A percentile compares a stretch with the other conserved stretches of the same genome.
These are phyloP conservation scores for Tenthredo notha DNA, from an alignment of 2,888 invertebrate species.

Conservation along the genomic window DNA sequence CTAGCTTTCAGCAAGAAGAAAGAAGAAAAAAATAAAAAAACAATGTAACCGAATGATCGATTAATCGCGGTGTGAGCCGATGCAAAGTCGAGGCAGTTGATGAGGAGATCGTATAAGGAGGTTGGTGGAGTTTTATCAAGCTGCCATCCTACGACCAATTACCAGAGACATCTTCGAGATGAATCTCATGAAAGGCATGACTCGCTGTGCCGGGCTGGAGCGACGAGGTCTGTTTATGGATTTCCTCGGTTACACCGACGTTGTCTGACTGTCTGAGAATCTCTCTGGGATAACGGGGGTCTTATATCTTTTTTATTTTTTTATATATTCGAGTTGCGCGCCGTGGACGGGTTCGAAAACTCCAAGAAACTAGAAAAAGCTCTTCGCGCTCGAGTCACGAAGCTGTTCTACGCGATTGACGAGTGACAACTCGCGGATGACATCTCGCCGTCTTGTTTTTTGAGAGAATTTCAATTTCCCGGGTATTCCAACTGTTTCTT, in stretches of 20 bases:
- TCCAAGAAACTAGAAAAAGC: conserved; percentile 52
- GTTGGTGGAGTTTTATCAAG: conserved; percentile 40
- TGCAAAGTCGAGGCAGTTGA: conserved; percentile 25
- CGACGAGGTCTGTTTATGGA: conserved; percentile 56
- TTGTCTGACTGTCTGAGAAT: conserved; percentile 59
- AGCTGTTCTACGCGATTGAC: conserved; percentile 34
- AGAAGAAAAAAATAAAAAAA: not conserved
- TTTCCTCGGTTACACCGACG: conserved; percentile 54
- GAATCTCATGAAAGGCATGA: conserved; percentile 43
- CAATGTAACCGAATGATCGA: not conserved
- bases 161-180: conserved; percentile 49
- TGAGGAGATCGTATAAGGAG: conserved; percentile 38
- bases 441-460: conserved; percentile 38
- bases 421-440: conserved; percentile 46
- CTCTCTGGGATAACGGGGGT: conserved; percentile 62
- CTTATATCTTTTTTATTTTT: conserved; percentile 53
- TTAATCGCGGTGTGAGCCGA: not conserved
- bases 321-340: conserved; percentile 36
- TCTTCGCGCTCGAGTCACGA: not conserved
- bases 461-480: conserved; percentile 12
- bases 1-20: not conserved
- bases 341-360: conserved; percentile 50
- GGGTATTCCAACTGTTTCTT: conserved; percentile 17
- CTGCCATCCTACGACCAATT: conserved; percentile 42
- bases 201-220: conserved; percentile 19